These are phyloP conservation scores for Chionis minor DNA, from an alignment of 2,113 vertebrate species.

Conservation along the genomic window DNA sequence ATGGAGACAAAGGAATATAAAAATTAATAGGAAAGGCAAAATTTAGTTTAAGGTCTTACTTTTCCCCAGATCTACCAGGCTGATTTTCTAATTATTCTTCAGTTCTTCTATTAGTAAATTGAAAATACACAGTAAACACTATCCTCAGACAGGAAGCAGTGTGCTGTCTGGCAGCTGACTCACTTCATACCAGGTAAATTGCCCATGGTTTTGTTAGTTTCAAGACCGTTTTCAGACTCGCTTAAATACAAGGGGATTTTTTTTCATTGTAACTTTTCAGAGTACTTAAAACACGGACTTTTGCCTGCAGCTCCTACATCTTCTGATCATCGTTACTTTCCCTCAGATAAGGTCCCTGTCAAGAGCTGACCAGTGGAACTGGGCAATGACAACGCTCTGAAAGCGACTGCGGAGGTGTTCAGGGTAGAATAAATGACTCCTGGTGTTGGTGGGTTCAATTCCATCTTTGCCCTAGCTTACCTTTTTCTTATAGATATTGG, in stretches of 20 bases:
- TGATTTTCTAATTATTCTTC: not conserved
- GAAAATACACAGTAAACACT: not conserved
- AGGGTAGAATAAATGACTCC: slow-evolving; percentile 65
- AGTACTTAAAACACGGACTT: not conserved
- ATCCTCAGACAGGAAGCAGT: not conserved
- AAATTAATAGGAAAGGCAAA: not conserved
- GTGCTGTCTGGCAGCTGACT: not conserved
- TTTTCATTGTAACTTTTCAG: not conserved
- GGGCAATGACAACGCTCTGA: slow-evolving; percentile 49
- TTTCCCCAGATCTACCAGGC: not conserved
- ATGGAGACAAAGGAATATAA: not conserved
- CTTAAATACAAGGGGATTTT: not conserved
- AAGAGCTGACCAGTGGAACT: slow-evolving; percentile 53
- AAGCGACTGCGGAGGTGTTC: slow-evolving; percentile 61
- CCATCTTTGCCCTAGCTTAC: slow-evolving; percentile 67
- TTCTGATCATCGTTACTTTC: not conserved
- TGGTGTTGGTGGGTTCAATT: slow-evolving; percentile 62
- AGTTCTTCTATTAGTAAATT: not conserved
- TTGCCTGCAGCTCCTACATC: not conserved
- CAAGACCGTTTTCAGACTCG: not conserved
- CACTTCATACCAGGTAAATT: not conserved
- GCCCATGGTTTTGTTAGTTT: not conserved
- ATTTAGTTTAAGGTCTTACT: not conserved
- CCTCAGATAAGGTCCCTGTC: not conserved
- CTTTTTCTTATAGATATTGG: slow-evolving; percentile 67